Conservation (phyloP, 2,113 vertebrate genomes). For the Cathartes aura region DNA sequence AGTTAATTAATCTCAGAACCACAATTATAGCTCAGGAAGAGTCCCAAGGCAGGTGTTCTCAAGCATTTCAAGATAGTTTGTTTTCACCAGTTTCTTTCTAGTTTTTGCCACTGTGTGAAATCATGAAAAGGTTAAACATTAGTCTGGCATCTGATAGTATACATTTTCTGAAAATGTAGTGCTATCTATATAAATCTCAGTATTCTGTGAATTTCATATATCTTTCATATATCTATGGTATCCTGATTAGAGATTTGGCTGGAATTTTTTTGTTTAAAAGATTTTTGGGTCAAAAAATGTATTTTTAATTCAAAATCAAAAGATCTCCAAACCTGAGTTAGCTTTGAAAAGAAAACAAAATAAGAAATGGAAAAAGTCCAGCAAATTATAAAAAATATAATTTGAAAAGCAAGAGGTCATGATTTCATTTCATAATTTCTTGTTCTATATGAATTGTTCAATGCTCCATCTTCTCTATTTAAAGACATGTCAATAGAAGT, state of each 20-base stretch:
- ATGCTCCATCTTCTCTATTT: background rate
- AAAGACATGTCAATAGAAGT: background rate
- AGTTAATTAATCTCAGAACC: background rate
- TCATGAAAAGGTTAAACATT: background rate
- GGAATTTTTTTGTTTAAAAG: background rate
- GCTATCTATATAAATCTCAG: background rate
- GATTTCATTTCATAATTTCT: background rate
- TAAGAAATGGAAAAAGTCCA: background rate
- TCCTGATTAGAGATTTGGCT: background rate
- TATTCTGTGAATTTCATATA: background rate
- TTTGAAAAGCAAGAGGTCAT: background rate
- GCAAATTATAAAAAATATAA: background rate
- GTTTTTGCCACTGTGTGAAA: background rate
- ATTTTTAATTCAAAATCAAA: background rate
- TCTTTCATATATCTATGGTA: background rate
- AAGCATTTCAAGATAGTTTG: background rate
- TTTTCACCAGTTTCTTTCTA: background rate
- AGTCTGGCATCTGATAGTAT: background rate
- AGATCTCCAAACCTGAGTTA: background rate
- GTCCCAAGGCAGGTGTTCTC: background rate
- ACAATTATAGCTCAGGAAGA: background rate
- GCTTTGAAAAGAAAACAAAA: background rate
- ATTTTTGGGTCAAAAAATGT: background rate
- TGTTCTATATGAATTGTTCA: background rate
- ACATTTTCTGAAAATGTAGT: background rate